Conservation (phyloP, 2,113 vertebrate species). For the Pedionomus torquatus region DNA sequence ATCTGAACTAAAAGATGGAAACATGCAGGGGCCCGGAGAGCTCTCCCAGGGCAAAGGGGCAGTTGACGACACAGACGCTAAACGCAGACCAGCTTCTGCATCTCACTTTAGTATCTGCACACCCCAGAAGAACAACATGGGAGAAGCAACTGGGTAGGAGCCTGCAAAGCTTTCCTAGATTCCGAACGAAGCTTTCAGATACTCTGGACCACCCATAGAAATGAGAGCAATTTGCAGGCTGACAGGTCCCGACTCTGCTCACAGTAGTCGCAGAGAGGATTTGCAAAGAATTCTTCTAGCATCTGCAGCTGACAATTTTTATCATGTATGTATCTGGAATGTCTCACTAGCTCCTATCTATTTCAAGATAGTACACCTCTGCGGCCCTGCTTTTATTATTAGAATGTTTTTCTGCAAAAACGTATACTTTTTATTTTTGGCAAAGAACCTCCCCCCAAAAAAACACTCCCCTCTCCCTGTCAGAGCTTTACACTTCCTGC, state of each 20-base stretch:
- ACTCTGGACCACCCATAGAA: background rate
- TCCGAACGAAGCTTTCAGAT: background rate
- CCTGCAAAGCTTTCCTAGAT: background rate
- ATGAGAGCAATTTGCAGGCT: rapidly evolving
- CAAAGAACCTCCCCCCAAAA: background rate
- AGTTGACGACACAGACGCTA: background rate
- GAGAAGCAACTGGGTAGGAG: background rate
- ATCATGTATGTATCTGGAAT: background rate
- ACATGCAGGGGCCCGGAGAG: background rate
- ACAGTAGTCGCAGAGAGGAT: background rate
- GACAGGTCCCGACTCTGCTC: background rate
- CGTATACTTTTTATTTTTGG: background rate
- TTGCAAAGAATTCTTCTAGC: background rate
- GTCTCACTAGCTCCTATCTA: background rate
- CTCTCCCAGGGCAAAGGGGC: background rate
- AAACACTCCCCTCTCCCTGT: background rate
- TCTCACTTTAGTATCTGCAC: background rate
- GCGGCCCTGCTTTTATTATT: background rate
- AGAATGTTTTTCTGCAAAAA: background rate
- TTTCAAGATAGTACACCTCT: background rate
- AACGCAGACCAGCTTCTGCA: background rate
- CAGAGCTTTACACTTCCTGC: background rate
- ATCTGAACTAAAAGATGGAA: background rate
- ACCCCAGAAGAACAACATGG: background rate
- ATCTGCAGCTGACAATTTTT: background rate